Evolutionary conservation across 2,797 vertebrate species (phyloP), one percentile per base, ranked within the genome.

Genomic region (Cyprinodon diabolis): DNA sequence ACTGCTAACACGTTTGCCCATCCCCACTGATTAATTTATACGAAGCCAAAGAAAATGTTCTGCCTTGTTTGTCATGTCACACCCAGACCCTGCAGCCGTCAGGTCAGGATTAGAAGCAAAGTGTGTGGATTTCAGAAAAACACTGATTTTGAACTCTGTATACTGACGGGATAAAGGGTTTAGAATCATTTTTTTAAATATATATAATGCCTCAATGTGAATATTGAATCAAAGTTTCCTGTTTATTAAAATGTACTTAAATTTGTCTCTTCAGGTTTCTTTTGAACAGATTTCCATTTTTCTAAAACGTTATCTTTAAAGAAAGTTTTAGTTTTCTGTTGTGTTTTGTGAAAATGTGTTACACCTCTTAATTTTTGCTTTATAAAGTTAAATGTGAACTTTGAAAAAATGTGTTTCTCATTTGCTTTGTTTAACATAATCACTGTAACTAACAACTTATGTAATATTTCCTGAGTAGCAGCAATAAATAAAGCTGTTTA

Each of bases 21-120:
- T 90, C 93, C 94, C 89, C 92, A 88, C 91, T 94, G 93, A 96
- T 95, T 95, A 95, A 96, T 95, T 95, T 94, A 74, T 93, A 89
- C 65, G 85, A 89, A 74, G 94, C 95, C 95, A 95, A 92, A 93
- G 78, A 65, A 77, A 87, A 95, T 96, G 94, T 96, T 96, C 95
- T 95, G 95, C 93, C 84, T 88, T 93, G 95, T 93, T 96, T 92
- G 91, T 95, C 95, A 95, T 91, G 86, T 92, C 88, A 87, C 79
- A 77, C 72, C 71, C 78, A 68, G 74, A 85, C 87, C 74, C 78
- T 48, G 84, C 87, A 78, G 85, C 84, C 30, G 82, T 85, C 81
- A 66, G 78, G 77, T 77, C 79, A 54, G 70, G 4, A 58, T 78
- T 74, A 69, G n/a, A 63, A 43, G 19, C 0, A 63, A 47, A 45